phyloP scores from a whole-genome alignment of 2,113 vertebrate species.

The Gasterosteus nipponicus region DNA sequence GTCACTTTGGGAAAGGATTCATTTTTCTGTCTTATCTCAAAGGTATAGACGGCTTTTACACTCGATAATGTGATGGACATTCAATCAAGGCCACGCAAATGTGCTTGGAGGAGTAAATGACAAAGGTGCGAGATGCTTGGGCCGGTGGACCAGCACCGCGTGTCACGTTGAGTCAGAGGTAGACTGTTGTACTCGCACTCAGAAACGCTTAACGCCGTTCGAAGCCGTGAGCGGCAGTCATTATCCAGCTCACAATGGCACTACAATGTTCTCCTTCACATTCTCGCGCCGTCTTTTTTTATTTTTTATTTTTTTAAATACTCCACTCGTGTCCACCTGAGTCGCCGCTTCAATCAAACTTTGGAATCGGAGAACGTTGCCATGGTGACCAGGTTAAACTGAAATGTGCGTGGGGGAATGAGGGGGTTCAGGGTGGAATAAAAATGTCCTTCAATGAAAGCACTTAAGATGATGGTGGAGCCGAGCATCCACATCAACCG shows the following conservation, averaged over 20 bases:
- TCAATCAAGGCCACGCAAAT: slow-evolving; percentile 1
- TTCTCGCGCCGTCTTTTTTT: slow-evolving; percentile 19
- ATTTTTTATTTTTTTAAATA: slow-evolving; percentile 14
- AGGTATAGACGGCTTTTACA: not conserved
- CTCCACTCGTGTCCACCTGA: slow-evolving; percentile 12
- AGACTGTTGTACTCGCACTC: slow-evolving; percentile 26
- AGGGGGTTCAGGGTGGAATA: slow-evolving; percentile 34
- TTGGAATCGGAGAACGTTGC: slow-evolving; percentile 49
- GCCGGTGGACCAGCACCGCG: slow-evolving; percentile 1
- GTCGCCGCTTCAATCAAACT: slow-evolving; percentile 48
- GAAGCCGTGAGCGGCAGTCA: slow-evolving; percentile 27
- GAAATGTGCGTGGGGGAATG: slow-evolving; percentile 4
- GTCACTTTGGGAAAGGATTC: not conserved
- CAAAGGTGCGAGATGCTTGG: not conserved
- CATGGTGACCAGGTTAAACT: slow-evolving; percentile 67
- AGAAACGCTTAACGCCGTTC: not conserved
- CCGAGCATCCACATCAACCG: slow-evolving; percentile 39
- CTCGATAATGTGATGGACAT: not conserved
- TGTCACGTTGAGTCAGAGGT: slow-evolving; percentile 20
- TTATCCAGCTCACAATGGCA: slow-evolving; percentile 20
- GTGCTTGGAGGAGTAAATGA: not conserved
- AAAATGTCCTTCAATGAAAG: slow-evolving; percentile 65
- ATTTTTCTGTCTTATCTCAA: not conserved
- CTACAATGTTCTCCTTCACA: slow-evolving; percentile 19
- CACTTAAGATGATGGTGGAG: slow-evolving; percentile 67